Evolutionary conservation across 2,113 vertebrate genomes (phyloP).

Genomic region (Cichladusa arquata): DNA sequence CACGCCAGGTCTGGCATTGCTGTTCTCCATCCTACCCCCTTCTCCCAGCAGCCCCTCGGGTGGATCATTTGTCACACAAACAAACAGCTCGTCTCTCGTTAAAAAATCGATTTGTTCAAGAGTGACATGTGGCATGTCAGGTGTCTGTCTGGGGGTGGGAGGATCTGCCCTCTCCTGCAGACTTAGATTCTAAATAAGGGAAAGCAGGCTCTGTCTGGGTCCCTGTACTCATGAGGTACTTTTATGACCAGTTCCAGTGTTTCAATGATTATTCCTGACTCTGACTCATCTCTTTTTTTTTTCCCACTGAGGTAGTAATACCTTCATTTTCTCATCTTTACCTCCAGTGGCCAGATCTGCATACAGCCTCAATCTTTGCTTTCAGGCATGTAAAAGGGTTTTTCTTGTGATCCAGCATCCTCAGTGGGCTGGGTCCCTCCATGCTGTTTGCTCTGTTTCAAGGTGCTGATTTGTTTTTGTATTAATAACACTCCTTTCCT

Average conservation of each 20-base stretch:
- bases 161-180: not conserved
- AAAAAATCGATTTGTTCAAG: not conserved
- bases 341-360: not conserved
- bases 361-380: not conserved
- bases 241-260: not conserved
- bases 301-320: not conserved
- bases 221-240: not conserved
- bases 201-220: not conserved
- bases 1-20: rapidly evolving
- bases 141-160: not conserved
- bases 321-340: not conserved
- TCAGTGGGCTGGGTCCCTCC: not conserved
- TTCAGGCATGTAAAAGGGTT: not conserved
- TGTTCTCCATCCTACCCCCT: not conserved
- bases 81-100: not conserved
- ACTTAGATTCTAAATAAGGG: not conserved
- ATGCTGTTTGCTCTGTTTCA: not conserved
- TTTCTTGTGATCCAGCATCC: not conserved
- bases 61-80: constrained; percentile 6
- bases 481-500: not conserved
- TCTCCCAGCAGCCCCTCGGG: not conserved
- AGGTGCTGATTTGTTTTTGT: not conserved
- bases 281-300: not conserved
- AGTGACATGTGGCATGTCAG: not conserved
- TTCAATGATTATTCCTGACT: not conserved